Evolutionary conservation across 2,797 vertebrate species (phyloP).

Genomic region (Dryobates pubescens): DNA sequence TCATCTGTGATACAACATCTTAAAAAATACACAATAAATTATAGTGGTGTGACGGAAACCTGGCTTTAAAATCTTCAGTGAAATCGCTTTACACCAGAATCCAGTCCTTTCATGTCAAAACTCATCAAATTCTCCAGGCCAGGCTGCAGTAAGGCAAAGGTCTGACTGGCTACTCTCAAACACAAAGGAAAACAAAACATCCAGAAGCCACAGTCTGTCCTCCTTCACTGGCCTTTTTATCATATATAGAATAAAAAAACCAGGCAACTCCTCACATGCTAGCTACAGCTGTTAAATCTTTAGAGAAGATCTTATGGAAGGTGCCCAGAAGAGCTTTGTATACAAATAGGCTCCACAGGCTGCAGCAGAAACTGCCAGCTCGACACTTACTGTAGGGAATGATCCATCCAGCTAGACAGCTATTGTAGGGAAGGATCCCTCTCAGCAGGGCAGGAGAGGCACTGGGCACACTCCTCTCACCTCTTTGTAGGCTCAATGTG

Average conservation of each 20-base stretch:
- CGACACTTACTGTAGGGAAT: no score
- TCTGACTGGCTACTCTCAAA: neutral
- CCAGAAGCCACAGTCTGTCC: neutral
- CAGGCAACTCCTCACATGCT: neutral
- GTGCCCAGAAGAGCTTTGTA: neutral
- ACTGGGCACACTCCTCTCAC: neutral
- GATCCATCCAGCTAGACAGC: neutral
- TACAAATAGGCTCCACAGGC: neutral
- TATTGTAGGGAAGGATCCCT: neutral
- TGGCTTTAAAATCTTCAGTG: neutral
- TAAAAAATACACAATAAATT: neutral
- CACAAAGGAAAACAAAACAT: neutral
- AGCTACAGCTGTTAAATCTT: neutral
- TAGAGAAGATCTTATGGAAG: neutral
- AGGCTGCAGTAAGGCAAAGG: neutral
- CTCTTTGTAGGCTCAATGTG: rapidly evolving
- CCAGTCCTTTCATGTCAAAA: neutral
- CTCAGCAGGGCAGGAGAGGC: neutral
- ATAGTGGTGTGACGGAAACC: neutral
- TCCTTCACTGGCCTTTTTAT: neutral
- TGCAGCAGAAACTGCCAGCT: neutral
- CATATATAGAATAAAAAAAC: rapidly evolving
- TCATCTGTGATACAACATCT: neutral
- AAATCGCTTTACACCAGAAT: neutral
- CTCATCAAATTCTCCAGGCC: neutral